Evolutionary conservation across 2,113 vertebrate genomes (phyloP), one percentile per base, ranked within the genome.

Genomic region (Hepsetus odoe): DNA sequence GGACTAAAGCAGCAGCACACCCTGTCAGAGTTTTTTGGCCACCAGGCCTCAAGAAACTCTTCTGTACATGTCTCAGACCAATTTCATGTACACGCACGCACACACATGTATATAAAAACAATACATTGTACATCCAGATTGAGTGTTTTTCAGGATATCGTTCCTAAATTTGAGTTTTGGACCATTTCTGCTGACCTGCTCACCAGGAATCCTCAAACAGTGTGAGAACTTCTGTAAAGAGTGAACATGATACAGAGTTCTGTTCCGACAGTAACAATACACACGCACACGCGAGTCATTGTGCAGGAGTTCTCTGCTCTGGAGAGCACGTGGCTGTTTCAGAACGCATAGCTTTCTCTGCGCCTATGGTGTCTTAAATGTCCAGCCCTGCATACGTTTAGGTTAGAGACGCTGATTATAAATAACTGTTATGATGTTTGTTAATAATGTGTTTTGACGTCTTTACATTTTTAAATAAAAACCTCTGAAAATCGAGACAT

Each of bases 331-430:
- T 44, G 42, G 3, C 16, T 44, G 12, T 44, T 44, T 44, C 42
- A 44, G 42, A 1, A 14, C 16, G 42, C 2, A 44, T 14, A 14
- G 11, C 62, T 32, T 74, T n/a, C 18, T 61, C 58, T 49, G 28
- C 10, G 13, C 20, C 46, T 74, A 35, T 75, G 59, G 16, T 64
- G 72, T 74, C 26, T 32, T 32, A 72, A 64, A 33, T 62, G 35
- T 66, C 16, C 49, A 6, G 46, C 13, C 16, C 49, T 33, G 10
- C 18, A 14, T 10, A 28, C 26, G 44, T 65, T 38, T 22, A 5
- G 16, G 24, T 69, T n/a, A 24, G 13, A 46, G 44, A 16, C 46
- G 8, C 16, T 65, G 16, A 20, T 3, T 20, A 12, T 6, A 20
- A 20, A 16, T 14, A 2, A 12, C 16, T 49, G 12, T 42, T 24